Conservation (phyloP, 2,888 invertebrate genomes). For the Cistogaster globosa region DNA sequence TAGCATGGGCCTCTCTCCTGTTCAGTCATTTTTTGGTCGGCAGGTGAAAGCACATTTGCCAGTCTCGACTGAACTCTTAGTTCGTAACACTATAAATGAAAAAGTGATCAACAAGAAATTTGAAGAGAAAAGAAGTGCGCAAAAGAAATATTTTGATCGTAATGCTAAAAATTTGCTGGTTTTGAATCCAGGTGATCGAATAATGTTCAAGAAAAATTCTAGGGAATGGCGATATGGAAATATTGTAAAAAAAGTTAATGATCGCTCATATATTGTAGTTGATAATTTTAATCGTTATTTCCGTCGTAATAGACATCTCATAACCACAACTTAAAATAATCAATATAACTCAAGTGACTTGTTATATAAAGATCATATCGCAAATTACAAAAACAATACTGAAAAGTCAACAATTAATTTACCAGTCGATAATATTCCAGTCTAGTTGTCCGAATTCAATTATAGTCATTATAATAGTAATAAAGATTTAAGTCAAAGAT, state of each 20-base stretch:
- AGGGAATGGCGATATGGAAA: conserved; percentile 27
- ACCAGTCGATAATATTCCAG: background rate
- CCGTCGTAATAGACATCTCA: conserved; percentile 36
- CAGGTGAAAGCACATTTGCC: conserved; percentile 13
- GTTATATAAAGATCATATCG: conserved; percentile 26
- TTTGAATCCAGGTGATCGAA: conserved; percentile 12
- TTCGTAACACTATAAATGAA: conserved; percentile 9
- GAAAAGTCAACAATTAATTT: background rate
- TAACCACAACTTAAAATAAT: conserved; percentile 1
- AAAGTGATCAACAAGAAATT: background rate
- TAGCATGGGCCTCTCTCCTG: conserved; percentile 7
- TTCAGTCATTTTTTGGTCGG: conserved; percentile 28
- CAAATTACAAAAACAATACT: background rate
- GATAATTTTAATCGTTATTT: conserved; percentile 43
- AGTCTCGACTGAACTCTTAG: background rate
- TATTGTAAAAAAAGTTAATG: conserved; percentile 29
- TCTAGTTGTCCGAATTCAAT: background rate
- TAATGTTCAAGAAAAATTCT: conserved; percentile 43
- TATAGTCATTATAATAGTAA: background rate
- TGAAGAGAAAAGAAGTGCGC: too few species aligned
- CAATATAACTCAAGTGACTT: conserved; percentile 12
- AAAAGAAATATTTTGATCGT: conserved; percentile 20
- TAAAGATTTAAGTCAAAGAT: background rate
- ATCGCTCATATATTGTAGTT: conserved; percentile 40
- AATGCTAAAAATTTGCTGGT: conserved; percentile 12